Percentiles rank a stretch among this genome's conserved stretches.
Evolutionary conservation across 2,888 invertebrate genomes (phyloP).

Genomic region (Thymelicus acteon): DNA sequence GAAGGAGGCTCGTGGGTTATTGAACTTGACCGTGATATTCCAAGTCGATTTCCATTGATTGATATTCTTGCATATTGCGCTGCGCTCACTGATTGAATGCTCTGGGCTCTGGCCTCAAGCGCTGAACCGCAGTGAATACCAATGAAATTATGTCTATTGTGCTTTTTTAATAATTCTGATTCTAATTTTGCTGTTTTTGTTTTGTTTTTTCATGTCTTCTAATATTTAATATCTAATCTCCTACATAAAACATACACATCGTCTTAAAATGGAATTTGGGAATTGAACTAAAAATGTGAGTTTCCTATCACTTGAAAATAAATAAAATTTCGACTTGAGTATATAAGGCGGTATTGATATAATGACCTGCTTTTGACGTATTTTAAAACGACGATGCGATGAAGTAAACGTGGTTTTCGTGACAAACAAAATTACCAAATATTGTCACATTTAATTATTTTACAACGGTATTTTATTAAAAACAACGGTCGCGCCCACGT

Average conservation of each 20-base stretch:
- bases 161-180: constrained; percentile 20
- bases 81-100: constrained; percentile 50
- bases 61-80: constrained; percentile 64
- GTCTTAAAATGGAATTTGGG: too few relatives aligned
- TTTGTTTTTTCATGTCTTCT: background rate
- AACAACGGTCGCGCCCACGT: background rate
- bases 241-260: too few relatives aligned
- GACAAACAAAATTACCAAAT: too few relatives aligned
- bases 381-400: too few relatives aligned
- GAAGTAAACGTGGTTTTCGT: background rate
- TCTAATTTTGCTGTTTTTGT: constrained; percentile 4
- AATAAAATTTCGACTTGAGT: too few relatives aligned
- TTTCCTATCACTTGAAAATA: too few relatives aligned
- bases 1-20: constrained; percentile 53
- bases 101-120: constrained; percentile 22
- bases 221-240: too few relatives aligned
- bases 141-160: constrained; percentile 27
- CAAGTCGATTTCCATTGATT: constrained; percentile 68
- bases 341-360: too few relatives aligned
- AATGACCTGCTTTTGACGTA: too few relatives aligned
- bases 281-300: too few relatives aligned
- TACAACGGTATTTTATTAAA: background rate
- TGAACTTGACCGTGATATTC: constrained; percentile 66
- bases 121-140: constrained; percentile 20
- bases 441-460: too few relatives aligned